Evolutionary conservation across 2,888 invertebrate genomes (phyloP).

Genomic region (Noctuana brunneofusca): DNA sequence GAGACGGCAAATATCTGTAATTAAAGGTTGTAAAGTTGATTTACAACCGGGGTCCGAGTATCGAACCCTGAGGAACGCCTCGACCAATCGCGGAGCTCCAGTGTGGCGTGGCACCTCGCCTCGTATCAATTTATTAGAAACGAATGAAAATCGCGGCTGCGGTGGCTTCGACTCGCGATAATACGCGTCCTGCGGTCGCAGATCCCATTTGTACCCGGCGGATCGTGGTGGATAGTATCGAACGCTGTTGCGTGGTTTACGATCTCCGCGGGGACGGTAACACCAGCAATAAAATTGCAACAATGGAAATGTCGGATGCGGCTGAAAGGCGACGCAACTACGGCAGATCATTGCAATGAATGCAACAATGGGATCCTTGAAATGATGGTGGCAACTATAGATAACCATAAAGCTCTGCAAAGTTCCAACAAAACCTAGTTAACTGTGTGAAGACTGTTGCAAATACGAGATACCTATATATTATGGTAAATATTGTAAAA

Average conservation of each 20-base stretch:
- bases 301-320: conserved; percentile 80
- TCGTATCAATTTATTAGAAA: conserved; percentile 82
- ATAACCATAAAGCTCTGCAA: conserved; percentile 63
- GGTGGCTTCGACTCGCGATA: conserved; percentile 75
- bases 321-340: conserved; percentile 75
- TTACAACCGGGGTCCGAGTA: conserved; percentile 76
- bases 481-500: not conserved
- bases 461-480: conserved; percentile 9
- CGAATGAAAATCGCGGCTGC: conserved; percentile 78
- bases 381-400: conserved; percentile 78
- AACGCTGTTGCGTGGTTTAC: conserved; percentile 75
- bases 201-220: conserved; percentile 67
- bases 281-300: conserved; percentile 81
- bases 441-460: conserved; percentile 28
- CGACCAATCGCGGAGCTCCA: conserved; percentile 68
- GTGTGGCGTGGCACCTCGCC: conserved; percentile 58
- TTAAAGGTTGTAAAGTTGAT: conserved; percentile 83
- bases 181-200: conserved; percentile 73
- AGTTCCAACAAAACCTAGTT: conserved; percentile 58
- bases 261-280: conserved; percentile 76
- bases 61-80: conserved; percentile 71
- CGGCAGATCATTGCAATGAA: conserved; percentile 76
- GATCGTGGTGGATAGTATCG: conserved; percentile 73
- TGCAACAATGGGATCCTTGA: conserved; percentile 78
- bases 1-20: conserved; percentile 82